Evolutionary conservation across 2,888 invertebrate species (phyloP).

Genomic region (Drosophila longiperda): DNA sequence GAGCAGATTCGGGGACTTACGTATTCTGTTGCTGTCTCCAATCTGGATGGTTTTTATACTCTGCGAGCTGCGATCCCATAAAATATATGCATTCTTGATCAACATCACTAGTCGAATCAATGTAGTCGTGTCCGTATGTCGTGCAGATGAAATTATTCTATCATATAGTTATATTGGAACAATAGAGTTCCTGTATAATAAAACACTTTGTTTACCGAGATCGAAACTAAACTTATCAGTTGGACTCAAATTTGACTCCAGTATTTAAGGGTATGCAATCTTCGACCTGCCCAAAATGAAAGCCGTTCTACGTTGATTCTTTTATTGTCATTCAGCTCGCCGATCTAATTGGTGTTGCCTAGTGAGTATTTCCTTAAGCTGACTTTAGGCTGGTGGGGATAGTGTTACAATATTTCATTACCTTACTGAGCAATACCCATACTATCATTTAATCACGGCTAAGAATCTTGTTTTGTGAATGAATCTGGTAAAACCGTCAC

Average conservation of each 20-base stretch:
- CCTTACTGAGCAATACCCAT: constrained; percentile 22
- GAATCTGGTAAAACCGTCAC: not conserved
- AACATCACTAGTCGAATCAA: constrained; percentile 11
- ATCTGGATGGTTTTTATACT: not conserved
- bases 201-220: not conserved
- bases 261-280: not conserved
- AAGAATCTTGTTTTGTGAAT: not conserved
- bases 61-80: not conserved
- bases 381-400: constrained; percentile 20
- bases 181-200: not conserved
- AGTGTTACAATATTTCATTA: too few species aligned
- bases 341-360: constrained; percentile 41
- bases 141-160: not conserved
- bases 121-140: not conserved
- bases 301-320: not conserved
- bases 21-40: constrained; percentile 24
- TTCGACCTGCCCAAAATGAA: not conserved
- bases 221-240: not conserved
- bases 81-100: not conserved
- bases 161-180: not conserved
- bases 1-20: constrained; percentile 21
- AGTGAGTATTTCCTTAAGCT: constrained; percentile 64
- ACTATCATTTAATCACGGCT: not conserved
- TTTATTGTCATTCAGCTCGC: not conserved
- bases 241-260: not conserved